Conservation (phyloP, 2,888 invertebrate species). For the Kuschelorhynchus macadamiae region DNA sequence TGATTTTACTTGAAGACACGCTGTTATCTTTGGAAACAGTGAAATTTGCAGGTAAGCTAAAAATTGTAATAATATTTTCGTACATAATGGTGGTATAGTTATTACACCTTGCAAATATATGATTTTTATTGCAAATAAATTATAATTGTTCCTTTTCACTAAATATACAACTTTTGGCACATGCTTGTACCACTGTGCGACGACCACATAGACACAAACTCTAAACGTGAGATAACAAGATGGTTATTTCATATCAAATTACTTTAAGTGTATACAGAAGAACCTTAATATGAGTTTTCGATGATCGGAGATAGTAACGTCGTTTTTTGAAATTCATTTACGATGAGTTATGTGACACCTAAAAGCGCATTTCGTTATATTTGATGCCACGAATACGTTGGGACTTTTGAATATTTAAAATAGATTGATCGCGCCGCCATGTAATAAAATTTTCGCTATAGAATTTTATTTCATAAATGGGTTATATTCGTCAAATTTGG, state of each 20-base stretch:
- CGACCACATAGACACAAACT: background rate
- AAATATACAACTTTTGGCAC: no score
- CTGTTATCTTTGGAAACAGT: no score
- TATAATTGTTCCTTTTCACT: no score
- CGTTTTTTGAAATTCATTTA: slow-evolving; percentile 48
- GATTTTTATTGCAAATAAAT: no score
- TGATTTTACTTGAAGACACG: no score
- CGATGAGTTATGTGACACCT: slow-evolving; percentile 51
- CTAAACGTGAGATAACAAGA: slow-evolving; percentile 12
- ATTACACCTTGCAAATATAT: no score
- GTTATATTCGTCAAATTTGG: slow-evolving; percentile 27
- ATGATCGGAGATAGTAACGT: slow-evolving; percentile 24
- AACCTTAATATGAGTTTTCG: slow-evolving; percentile 37
- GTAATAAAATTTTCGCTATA: slow-evolving; percentile 45
- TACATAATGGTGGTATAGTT: no score
- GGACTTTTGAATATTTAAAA: slow-evolving; percentile 45
- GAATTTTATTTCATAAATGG: slow-evolving; percentile 39
- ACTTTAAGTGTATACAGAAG: slow-evolving; percentile 41
- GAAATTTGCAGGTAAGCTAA: no score
- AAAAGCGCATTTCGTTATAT: slow-evolving; percentile 37
- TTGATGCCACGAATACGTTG: slow-evolving; percentile 13
- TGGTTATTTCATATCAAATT: slow-evolving; percentile 42
- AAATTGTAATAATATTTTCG: no score
- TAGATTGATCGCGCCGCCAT: slow-evolving; percentile 42
- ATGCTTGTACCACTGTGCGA: no score